Percentiles rank a stretch among this genome's conserved stretches.
phyloP scores from a whole-genome alignment of 2,797 vertebrate genomes.

The Borostomias antarcticus region DNA sequence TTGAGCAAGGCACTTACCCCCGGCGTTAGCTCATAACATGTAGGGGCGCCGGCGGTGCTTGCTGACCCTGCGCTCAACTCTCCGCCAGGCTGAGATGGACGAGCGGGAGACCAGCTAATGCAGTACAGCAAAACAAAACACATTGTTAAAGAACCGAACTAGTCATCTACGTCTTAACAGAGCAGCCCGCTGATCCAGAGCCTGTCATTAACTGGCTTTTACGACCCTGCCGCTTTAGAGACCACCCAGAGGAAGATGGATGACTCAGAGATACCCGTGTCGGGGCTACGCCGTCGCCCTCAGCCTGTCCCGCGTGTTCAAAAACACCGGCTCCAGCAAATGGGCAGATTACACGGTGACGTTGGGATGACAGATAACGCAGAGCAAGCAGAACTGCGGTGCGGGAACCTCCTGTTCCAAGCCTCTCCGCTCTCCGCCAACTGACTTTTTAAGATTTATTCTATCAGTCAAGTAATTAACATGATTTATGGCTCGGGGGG shows the following conservation, averaged over 20 bases:
- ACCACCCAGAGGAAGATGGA: slow-evolving; percentile 77
- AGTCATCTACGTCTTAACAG: slow-evolving; percentile 51
- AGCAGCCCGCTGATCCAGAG: slow-evolving; percentile 55
- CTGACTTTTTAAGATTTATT: slow-evolving; percentile 81
- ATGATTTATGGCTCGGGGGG: slow-evolving; percentile 81
- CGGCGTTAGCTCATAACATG: too few relatives aligned
- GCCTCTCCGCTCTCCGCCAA: slow-evolving; percentile 54
- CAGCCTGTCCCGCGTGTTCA: slow-evolving; percentile 58
- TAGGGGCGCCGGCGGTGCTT: too few relatives aligned
- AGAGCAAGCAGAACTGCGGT: slow-evolving; percentile 71
- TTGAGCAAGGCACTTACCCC: too few relatives aligned
- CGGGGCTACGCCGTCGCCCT: slow-evolving; percentile 59
- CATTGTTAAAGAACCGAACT: not conserved
- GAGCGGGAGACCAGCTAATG: too few relatives aligned
- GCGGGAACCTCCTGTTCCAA: slow-evolving; percentile 72
- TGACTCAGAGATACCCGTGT: slow-evolving; percentile 65
- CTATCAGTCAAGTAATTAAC: slow-evolving; percentile 86
- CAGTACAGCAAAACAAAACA: too few relatives aligned
- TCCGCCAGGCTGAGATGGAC: too few relatives aligned
- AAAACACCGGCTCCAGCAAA: slow-evolving; percentile 71
- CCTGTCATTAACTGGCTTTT: slow-evolving; percentile 60
- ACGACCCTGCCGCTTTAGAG: slow-evolving; percentile 48
- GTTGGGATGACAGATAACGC: slow-evolving; percentile 75
- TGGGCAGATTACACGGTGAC: slow-evolving; percentile 80
- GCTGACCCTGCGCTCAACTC: too few relatives aligned